These are phyloP conservation scores for Lamproptera curius DNA, from an alignment of 2,888 invertebrate species.

Conservation along the genomic window DNA sequence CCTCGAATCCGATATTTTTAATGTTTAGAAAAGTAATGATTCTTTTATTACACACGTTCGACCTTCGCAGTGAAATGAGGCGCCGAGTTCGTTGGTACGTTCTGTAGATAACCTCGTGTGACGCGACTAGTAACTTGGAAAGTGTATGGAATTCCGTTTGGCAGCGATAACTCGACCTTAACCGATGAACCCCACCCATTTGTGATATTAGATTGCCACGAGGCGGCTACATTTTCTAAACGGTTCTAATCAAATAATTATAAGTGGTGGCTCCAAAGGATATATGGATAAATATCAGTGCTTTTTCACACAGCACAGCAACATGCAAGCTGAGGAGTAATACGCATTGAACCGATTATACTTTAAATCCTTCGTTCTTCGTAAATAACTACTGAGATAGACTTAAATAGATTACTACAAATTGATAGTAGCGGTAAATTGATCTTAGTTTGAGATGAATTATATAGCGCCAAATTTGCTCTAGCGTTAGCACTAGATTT, in stretches of 20 bases:
- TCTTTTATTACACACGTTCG: neutral
- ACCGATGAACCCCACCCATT: conserved; percentile 16
- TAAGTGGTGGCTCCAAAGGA: neutral
- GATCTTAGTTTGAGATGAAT: too few relatives aligned
- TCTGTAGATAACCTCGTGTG: conserved; percentile 27
- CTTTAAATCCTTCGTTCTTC: neutral
- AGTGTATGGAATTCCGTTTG: conserved; percentile 21
- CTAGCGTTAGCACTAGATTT: too few relatives aligned
- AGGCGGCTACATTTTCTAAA: neutral
- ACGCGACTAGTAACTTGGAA: conserved; percentile 24
- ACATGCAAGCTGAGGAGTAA: neutral
- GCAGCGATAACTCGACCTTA: conserved; percentile 17
- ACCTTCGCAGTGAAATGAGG: conserved; percentile 26
- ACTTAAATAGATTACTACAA: too few relatives aligned
- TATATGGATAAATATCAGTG: neutral
- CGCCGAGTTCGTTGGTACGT: conserved; percentile 24
- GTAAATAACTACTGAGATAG: neutral
- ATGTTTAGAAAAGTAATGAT: too few relatives aligned
- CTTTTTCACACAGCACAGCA: neutral
- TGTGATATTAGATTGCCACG: conserved; percentile 8
- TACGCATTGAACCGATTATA: neutral
- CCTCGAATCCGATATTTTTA: too few relatives aligned
- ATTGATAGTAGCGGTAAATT: too few relatives aligned
- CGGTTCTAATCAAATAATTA: neutral
- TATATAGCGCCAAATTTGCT: too few relatives aligned